Conservation (phyloP, 2,113 vertebrate genomes). For the Eidolon helvum region DNA sequence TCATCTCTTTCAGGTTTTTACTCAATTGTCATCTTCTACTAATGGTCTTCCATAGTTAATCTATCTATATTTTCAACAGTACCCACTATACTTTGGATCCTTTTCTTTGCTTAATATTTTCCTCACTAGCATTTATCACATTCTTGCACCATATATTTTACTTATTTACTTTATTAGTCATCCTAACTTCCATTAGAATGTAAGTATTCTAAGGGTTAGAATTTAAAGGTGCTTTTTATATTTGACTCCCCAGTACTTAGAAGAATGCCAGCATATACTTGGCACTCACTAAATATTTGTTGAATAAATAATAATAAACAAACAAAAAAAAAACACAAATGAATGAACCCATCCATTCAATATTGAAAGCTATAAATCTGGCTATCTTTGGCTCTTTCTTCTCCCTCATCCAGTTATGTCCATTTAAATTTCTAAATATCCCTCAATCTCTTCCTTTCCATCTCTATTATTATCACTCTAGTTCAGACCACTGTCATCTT, state of each 20-base stretch:
- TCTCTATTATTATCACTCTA: not conserved
- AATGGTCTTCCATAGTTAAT: not conserved
- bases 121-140: not conserved
- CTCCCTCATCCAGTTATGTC: not conserved
- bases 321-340: not conserved
- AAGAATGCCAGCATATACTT: not conserved
- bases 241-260: not conserved
- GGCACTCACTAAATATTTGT: not conserved
- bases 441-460: not conserved
- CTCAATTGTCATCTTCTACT: not conserved
- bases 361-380: constrained; percentile 15
- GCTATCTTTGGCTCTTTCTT: not conserved
- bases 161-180: not conserved
- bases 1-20: not conserved
- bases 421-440: not conserved
- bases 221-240: not conserved
- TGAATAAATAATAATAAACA: not conserved
- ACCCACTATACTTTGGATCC: not conserved
- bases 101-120: not conserved
- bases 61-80: not conserved
- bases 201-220: not conserved
- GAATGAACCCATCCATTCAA: not conserved
- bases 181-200: not conserved
- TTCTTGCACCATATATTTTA: not conserved
- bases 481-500: not conserved